phyloP scores from a whole-genome alignment of 2,113 vertebrate species.

The Apodemus speciosus region DNA sequence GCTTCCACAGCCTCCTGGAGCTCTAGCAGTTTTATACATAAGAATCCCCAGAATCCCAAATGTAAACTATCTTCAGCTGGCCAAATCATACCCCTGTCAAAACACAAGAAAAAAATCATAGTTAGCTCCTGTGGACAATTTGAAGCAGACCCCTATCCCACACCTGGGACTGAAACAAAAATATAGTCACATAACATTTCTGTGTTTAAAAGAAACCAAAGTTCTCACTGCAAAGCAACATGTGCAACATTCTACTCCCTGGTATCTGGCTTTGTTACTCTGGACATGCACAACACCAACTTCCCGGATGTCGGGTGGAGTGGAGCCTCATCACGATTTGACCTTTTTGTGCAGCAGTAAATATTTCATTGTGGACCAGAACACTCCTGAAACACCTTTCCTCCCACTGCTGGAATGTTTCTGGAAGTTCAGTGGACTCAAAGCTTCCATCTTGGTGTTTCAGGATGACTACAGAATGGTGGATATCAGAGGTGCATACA shows the following conservation, averaged over 20 bases:
- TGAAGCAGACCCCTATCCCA: too few relatives aligned
- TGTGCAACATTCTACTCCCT: rapidly evolving
- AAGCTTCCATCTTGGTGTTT: background rate
- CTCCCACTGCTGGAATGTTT: background rate
- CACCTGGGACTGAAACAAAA: too few relatives aligned
- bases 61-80: too few relatives aligned
- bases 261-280: background rate
- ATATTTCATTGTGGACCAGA: background rate
- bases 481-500: background rate
- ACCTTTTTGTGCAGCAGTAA: background rate
- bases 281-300: background rate
- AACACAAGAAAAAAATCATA: too few relatives aligned
- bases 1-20: too few relatives aligned
- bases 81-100: too few relatives aligned
- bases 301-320: background rate
- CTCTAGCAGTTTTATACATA: too few relatives aligned
- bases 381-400: background rate
- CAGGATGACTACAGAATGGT: background rate
- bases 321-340: background rate
- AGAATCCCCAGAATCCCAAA: too few relatives aligned
- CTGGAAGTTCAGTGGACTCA: background rate
- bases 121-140: too few relatives aligned
- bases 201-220: too few relatives aligned
- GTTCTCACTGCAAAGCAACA: background rate
- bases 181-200: too few relatives aligned